phyloP scores from a whole-genome alignment of 2,113 vertebrate genomes.

The Ciconia stormi region DNA sequence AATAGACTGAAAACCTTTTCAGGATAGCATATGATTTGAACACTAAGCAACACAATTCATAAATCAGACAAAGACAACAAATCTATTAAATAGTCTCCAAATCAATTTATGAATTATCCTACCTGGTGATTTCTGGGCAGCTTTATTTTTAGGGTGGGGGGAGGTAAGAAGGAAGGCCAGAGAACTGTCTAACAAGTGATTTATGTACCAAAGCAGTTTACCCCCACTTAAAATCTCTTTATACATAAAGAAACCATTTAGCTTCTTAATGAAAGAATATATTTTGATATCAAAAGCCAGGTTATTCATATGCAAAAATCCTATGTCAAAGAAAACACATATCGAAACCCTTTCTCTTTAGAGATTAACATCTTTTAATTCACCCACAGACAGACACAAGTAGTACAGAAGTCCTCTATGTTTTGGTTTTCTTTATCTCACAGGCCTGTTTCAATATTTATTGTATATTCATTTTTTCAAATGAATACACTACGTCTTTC shows the following conservation, averaged over 20 bases:
- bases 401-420: not conserved
- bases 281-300: not conserved
- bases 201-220: not conserved
- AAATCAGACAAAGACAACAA: not conserved
- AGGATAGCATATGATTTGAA: not conserved
- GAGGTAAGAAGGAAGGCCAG: not conserved
- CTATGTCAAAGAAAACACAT: not conserved
- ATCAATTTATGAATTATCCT: not conserved
- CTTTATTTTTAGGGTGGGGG: fast-evolving
- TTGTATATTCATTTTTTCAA: not conserved
- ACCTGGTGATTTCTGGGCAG: not conserved
- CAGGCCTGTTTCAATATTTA: not conserved
- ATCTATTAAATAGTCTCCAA: not conserved
- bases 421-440: not conserved
- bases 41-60: not conserved
- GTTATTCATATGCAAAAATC: conserved; percentile 23
- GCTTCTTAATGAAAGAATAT: not conserved
- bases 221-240: not conserved
- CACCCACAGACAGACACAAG: not conserved
- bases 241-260: not conserved
- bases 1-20: conserved; percentile 9
- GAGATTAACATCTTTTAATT: not conserved
- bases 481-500: not conserved
- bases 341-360: not conserved
- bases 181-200: not conserved